Evolutionary conservation across 2,113 vertebrate genomes (phyloP).

Genomic region (Pelecanus crispus): DNA sequence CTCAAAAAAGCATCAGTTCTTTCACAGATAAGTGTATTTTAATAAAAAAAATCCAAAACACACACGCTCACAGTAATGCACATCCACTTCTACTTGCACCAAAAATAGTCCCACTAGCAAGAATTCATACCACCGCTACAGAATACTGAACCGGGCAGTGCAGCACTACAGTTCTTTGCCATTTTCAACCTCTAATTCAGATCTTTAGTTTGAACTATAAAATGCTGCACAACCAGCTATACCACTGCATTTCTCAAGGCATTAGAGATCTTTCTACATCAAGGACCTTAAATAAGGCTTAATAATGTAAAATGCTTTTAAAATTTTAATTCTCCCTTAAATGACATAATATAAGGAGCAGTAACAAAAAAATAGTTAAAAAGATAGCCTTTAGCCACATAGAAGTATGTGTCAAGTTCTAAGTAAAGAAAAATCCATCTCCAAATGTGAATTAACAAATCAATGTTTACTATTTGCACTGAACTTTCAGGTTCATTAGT

Average conservation of each 20-base stretch:
- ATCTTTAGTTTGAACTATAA: not conserved
- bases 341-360: not conserved
- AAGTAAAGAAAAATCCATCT: not conserved
- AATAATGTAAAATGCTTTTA: not conserved
- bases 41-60: not conserved
- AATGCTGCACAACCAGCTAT: too few species aligned
- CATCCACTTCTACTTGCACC: too few species aligned
- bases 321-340: not conserved
- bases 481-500: not conserved
- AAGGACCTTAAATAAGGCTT: not conserved
- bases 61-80: too few species aligned
- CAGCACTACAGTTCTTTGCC: not conserved
- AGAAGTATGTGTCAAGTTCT: not conserved
- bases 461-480: not conserved
- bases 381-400: not conserved
- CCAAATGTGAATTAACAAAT: not conserved
- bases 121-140: rapidly evolving
- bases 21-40: rapidly evolving
- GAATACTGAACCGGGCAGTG: rapidly evolving
- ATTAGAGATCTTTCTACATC: not conserved
- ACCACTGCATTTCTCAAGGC: not conserved
- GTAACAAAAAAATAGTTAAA: not conserved
- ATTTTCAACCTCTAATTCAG: too few species aligned
- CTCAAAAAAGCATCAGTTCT: not conserved
- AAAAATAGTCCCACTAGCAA: not conserved